A percentile compares a stretch with the other conserved stretches of the same genome.
These are phyloP conservation scores for Papilio dardanus DNA, from an alignment of 1,140 invertebrate species.

Conservation along the genomic window DNA sequence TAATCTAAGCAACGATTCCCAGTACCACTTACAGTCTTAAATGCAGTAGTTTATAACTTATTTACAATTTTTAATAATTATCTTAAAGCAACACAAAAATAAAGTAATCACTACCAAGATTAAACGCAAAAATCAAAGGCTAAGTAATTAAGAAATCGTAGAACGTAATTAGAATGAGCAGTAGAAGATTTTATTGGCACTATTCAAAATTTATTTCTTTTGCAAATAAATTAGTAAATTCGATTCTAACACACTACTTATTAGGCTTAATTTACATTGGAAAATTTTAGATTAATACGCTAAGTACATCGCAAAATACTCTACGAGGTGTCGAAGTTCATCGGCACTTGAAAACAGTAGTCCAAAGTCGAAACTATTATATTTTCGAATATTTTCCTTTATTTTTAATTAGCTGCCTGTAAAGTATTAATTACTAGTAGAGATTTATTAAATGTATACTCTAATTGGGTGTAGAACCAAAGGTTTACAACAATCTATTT, in stretches of 20 bases:
- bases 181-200: not conserved
- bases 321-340: conserved; percentile 9
- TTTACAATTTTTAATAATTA: too few species aligned
- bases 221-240: not conserved
- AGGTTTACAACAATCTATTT: too few species aligned
- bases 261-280: not conserved
- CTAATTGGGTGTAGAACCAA: too few species aligned
- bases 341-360: not conserved
- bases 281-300: not conserved
- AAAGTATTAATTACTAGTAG: too few species aligned
- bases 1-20: too few species aligned
- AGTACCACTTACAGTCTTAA: too few species aligned
- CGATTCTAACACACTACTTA: not conserved
- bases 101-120: not conserved
- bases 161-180: conserved; percentile 6
- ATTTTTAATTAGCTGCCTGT: not conserved
- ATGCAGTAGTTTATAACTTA: too few species aligned
- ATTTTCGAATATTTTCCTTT: not conserved
- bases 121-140: conserved; percentile 8
- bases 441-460: too few species aligned
- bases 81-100: not conserved
- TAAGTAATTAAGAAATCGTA: conserved; percentile 2
- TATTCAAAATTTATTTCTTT: conserved; percentile 14
- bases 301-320: not conserved
- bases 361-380: not conserved